phyloP scores from a whole-genome alignment of 2,113 vertebrate species.

The Alces alces region DNA sequence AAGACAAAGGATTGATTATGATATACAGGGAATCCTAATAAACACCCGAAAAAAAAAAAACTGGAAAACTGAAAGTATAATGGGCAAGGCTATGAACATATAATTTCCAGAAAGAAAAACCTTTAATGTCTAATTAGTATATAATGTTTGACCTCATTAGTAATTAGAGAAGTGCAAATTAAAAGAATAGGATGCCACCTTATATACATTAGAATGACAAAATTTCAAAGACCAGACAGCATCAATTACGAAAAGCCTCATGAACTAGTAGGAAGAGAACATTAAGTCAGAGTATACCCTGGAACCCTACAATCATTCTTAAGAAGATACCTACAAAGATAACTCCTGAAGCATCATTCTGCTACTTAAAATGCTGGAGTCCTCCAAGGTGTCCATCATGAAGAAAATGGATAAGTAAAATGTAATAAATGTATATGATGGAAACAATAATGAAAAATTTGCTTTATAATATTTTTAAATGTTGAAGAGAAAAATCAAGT shows the following conservation, averaged over 20 bases:
- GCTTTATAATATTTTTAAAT: neutral
- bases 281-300: neutral
- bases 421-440: neutral
- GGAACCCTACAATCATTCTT: neutral
- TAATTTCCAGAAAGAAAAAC: slow-evolving; percentile 13
- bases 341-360: neutral
- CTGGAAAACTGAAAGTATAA: neutral
- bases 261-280: neutral
- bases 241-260: neutral
- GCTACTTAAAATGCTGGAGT: neutral
- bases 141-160: neutral
- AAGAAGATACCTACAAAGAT: neutral
- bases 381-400: neutral
- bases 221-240: neutral
- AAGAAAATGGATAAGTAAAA: neutral
- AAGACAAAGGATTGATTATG: neutral
- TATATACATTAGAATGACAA: neutral
- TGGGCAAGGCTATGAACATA: neutral
- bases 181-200: neutral
- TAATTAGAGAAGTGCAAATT: neutral
- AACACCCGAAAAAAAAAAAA: neutral
- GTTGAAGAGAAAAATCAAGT: neutral
- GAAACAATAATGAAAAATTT: neutral
- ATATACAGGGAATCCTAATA: neutral
- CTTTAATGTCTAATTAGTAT: neutral